Conservation (phyloP, 2,888 invertebrate species). For the Selenia dentaria region DNA sequence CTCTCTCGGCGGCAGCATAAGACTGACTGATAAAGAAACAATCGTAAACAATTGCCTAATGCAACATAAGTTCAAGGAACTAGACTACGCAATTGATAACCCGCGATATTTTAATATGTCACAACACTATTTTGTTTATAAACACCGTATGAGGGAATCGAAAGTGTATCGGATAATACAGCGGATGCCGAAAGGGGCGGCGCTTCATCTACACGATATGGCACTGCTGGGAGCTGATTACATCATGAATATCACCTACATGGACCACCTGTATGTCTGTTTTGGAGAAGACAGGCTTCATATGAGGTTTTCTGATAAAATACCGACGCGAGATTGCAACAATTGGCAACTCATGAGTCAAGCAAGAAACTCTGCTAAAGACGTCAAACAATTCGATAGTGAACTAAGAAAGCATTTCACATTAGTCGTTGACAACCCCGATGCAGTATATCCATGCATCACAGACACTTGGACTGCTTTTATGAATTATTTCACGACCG, state of each 20-base stretch:
- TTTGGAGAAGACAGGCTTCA: conserved; percentile 40
- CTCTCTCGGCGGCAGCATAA: not conserved
- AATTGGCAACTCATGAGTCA: conserved; percentile 78
- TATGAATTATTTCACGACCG: conserved; percentile 78
- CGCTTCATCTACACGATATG: conserved; percentile 88
- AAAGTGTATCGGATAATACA: conserved; percentile 87
- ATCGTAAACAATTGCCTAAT: conserved; percentile 58
- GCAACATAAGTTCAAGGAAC: conserved; percentile 81
- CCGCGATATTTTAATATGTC: conserved; percentile 86
- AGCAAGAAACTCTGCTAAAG: conserved; percentile 61
- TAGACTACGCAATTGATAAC: conserved; percentile 78
- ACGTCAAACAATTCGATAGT: conserved; percentile 75
- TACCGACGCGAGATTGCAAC: conserved; percentile 32
- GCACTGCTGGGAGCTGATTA: conserved; percentile 86
- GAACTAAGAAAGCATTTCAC: conserved; percentile 82
- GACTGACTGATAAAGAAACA: not conserved
- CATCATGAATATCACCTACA: conserved; percentile 86
- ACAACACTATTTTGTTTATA: conserved; percentile 86
- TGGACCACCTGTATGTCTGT: conserved; percentile 85
- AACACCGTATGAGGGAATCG: conserved; percentile 83
- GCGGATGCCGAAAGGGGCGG: conserved; percentile 90
- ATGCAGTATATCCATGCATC: conserved; percentile 72
- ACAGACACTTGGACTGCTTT: conserved; percentile 86
- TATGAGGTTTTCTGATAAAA: conserved; percentile 53
- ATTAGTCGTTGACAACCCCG: conserved; percentile 78